phyloP scores from a whole-genome alignment of 2,888 invertebrate species.

The Chouioia cunea region DNA sequence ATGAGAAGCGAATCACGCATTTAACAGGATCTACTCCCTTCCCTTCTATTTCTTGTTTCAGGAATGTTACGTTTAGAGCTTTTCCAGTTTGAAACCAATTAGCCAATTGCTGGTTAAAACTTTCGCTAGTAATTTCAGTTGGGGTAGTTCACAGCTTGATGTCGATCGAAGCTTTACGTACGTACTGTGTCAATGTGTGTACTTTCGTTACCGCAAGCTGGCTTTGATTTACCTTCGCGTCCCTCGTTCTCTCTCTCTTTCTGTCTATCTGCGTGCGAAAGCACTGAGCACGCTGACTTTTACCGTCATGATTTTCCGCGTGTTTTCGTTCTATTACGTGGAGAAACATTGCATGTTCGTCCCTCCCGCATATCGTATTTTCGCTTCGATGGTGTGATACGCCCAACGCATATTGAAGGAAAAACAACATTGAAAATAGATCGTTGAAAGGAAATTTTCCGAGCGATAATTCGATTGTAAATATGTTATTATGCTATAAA shows the following conservation, averaged over 20 bases:
- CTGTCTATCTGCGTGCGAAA: not conserved
- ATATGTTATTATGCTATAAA: not conserved
- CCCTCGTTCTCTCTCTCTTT: constrained; percentile 2
- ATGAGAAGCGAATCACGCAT: not conserved
- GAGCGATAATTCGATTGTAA: constrained; percentile 2
- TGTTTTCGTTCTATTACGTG: constrained; percentile 19
- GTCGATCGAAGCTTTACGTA: too few species aligned
- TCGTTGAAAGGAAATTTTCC: not conserved
- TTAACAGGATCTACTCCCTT: not conserved
- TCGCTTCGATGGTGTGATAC: too few species aligned
- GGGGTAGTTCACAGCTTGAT: too few species aligned
- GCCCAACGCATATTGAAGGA: constrained; percentile 8
- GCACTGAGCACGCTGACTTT: constrained; percentile 15
- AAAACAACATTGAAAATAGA: constrained; percentile 17
- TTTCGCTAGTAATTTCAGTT: too few species aligned
- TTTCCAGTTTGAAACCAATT: too few species aligned
- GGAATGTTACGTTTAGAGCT: too few species aligned
- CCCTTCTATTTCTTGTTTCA: not conserved
- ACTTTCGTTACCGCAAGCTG: too few species aligned
- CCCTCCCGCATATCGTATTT: not conserved
- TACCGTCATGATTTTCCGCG: not conserved
- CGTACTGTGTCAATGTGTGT: too few species aligned
- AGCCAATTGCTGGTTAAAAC: too few species aligned
- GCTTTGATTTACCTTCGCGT: not conserved
- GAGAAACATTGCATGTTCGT: constrained; percentile 4